phyloP scores from a whole-genome alignment of 2,113 vertebrate species.

The Zosterops japonicus region DNA sequence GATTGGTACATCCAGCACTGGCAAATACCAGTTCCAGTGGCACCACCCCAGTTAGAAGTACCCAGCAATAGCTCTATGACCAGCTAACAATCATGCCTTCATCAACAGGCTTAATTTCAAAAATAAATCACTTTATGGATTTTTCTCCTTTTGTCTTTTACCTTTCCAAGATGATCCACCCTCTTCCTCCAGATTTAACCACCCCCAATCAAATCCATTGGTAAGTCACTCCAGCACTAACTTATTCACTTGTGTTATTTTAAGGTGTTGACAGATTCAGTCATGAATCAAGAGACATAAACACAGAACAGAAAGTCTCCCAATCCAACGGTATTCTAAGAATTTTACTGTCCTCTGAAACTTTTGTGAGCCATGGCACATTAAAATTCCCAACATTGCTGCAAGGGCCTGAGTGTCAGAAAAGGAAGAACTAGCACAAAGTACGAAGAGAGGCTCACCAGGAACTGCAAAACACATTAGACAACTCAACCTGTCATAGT shows the following conservation, averaged over 20 bases:
- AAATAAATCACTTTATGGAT: background rate
- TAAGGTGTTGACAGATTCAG: background rate
- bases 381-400: background rate
- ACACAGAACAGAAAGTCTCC: background rate
- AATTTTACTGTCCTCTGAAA: background rate
- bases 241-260: background rate
- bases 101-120: background rate
- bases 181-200: background rate
- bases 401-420: background rate
- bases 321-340: background rate
- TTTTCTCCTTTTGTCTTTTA: background rate
- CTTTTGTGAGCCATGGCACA: background rate
- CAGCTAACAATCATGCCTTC: background rate
- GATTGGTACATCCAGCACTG: rapidly evolving
- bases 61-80: background rate
- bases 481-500: background rate
- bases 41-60: background rate
- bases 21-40: background rate
- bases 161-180: background rate
- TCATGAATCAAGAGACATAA: background rate
- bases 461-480: background rate
- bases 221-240: background rate
- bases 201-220: background rate
- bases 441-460: background rate
- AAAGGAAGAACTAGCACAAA: background rate